Percentiles rank a stretch among this genome's conserved stretches.
These are phyloP conservation scores for Enteromius paludinosus DNA, from an alignment of 2,797 vertebrate species.

Conservation along the genomic window DNA sequence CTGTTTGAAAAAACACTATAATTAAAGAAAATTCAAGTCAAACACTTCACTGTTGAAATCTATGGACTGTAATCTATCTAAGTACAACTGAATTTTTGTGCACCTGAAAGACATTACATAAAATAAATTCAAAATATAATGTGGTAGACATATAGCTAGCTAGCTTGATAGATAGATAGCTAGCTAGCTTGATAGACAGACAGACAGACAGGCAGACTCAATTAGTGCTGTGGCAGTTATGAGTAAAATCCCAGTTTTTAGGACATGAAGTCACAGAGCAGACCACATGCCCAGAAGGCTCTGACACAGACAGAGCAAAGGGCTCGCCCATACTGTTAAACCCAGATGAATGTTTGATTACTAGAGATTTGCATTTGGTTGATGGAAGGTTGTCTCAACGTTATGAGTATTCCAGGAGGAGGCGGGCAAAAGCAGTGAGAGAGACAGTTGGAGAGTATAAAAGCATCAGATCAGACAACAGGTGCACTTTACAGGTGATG, in stretches of 20 bases:
- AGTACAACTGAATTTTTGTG: background rate
- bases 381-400: constrained; percentile 19
- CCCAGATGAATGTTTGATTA: constrained; percentile 27
- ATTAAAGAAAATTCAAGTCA: background rate
- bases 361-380: constrained; percentile 51
- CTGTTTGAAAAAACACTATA: background rate
- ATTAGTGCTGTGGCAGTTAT: background rate
- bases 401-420: constrained; percentile 35
- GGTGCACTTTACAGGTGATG: constrained; percentile 36
- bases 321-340: constrained; percentile 14
- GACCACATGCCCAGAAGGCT: constrained; percentile 14
- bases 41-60: background rate
- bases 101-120: background rate
- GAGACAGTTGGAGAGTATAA: constrained; percentile 42
- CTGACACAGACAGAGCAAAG: background rate
- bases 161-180: too few relatives aligned
- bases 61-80: background rate
- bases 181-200: too few relatives aligned
- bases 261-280: background rate
- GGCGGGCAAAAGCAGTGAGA: background rate
- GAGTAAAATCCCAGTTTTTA: background rate
- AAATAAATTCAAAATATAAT: background rate
- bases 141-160: too few relatives aligned
- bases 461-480: constrained; percentile 9
- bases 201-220: background rate